A percentile compares a stretch with the other conserved stretches of the same genome.
Evolutionary conservation across 2,797 vertebrate genomes (phyloP).

Genomic region (Gymnopithys bicolor): DNA sequence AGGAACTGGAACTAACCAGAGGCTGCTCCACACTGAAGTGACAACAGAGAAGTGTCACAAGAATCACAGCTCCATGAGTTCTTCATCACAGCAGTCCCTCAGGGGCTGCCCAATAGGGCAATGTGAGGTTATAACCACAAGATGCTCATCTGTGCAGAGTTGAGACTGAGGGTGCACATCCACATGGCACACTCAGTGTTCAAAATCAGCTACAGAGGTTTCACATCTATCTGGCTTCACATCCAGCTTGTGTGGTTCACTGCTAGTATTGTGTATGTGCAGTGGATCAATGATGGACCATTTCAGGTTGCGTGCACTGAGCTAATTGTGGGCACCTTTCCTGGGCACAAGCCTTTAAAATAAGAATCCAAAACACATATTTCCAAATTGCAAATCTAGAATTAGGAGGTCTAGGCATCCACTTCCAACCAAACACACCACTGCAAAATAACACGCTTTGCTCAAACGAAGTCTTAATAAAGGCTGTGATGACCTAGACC

Average conservation of each 20-base stretch:
- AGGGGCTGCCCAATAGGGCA: background rate
- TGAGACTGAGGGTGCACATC: background rate
- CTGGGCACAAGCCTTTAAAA: background rate
- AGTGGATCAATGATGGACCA: background rate
- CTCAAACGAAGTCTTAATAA: background rate
- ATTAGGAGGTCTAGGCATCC: background rate
- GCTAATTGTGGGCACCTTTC: background rate
- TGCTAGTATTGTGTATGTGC: background rate
- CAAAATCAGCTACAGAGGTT: background rate
- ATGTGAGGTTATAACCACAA: background rate
- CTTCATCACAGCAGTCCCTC: background rate
- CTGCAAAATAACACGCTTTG: background rate
- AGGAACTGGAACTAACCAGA: background rate
- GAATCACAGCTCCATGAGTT: background rate
- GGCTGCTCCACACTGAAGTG: background rate
- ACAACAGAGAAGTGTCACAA: background rate
- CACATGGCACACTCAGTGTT: background rate
- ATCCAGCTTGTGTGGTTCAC: background rate
- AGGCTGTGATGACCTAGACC: background rate
- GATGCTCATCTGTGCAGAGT: background rate
- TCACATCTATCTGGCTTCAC: background rate
- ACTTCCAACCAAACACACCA: background rate
- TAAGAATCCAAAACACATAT: background rate
- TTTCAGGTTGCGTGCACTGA: background rate
- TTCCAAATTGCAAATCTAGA: background rate